Evolutionary conservation across 2,888 invertebrate genomes (phyloP).

Genomic region (Sinotaia quadrata): DNA sequence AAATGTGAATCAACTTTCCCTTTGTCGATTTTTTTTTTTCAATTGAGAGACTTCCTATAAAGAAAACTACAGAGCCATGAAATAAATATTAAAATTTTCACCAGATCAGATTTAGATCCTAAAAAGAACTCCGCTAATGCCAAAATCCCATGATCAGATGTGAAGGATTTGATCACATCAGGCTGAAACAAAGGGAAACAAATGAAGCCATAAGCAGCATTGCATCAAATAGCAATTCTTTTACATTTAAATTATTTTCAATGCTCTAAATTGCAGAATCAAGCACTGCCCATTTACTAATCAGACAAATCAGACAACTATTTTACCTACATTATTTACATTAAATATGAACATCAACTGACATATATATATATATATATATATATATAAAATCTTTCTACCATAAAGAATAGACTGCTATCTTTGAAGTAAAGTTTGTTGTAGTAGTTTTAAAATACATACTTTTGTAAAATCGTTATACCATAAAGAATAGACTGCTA

Average conservation of each 20-base stretch:
- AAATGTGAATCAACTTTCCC: too few species aligned
- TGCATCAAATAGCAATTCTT: background rate
- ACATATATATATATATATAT: too few species aligned
- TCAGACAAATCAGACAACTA: too few species aligned
- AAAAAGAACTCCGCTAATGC: constrained; percentile 65
- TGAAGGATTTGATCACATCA: constrained; percentile 67
- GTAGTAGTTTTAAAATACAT: background rate
- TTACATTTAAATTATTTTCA: too few species aligned
- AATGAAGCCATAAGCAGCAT: background rate
- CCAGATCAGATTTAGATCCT: constrained; percentile 39
- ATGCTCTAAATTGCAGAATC: background rate
- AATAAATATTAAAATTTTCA: constrained; percentile 20
- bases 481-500: too few species aligned
- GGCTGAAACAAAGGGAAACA: constrained; percentile 48
- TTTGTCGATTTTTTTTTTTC: too few species aligned
- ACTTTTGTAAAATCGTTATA: background rate
- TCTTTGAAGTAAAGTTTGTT: background rate
- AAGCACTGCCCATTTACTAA: background rate
- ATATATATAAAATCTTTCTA: background rate
- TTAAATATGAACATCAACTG: too few species aligned
- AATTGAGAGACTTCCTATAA: too few species aligned
- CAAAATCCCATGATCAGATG: constrained; percentile 63
- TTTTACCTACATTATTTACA: too few species aligned
- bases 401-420: too few species aligned
- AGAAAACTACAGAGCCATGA: too few species aligned